Base-by-base conservation (phyloP, 2,888 invertebrate species). In the Acronicta aceris region DNA sequence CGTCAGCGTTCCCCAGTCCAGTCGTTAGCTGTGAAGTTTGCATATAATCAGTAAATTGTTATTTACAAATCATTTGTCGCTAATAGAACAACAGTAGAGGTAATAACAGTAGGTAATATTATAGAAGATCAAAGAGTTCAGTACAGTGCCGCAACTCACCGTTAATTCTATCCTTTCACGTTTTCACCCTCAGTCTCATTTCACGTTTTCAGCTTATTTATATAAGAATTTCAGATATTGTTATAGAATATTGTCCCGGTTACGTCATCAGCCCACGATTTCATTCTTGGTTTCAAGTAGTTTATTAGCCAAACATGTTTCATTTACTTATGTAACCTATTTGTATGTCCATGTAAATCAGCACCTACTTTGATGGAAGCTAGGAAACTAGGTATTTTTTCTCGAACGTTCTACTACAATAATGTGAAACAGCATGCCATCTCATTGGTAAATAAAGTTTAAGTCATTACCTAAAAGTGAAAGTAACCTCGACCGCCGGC, bases 1-100 rank as follows among this genome's bases (percentile, higher is more conserved):
- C 82, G 81, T 80, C 83, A 78, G 83, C 81, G 81, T 81, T 82
- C 80, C 84, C 83, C 82, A 79, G 81, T 85, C 86, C 87, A 83
- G 86, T 81, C 73, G 82, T 82, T 80, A 89, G 89, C 91, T 91
- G 91, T 87, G 90, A 87, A 90, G 87, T 85, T 87, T 87, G 87
- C 84, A 90, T 74, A 87, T 74, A 75, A 82, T 87, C 81, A 88
- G 76, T 83, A 75, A 78, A 75, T 58, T 13, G 27, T 40, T 55
- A 50, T 65, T 41, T 16, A 54, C 25, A 67, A 36, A 66, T 13
- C 53, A 53, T 36, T 71, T 66, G 40, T 67, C 73, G 67, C 54
- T 61, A 42, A 54, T 54, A 49, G 55, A 48, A 69, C 53, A 67
- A 56, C 55, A 60, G 57, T 50, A 60, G 30, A 56, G 40, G 17